Base-by-base conservation (phyloP, 2,113 vertebrate species). In the Columba livia region DNA sequence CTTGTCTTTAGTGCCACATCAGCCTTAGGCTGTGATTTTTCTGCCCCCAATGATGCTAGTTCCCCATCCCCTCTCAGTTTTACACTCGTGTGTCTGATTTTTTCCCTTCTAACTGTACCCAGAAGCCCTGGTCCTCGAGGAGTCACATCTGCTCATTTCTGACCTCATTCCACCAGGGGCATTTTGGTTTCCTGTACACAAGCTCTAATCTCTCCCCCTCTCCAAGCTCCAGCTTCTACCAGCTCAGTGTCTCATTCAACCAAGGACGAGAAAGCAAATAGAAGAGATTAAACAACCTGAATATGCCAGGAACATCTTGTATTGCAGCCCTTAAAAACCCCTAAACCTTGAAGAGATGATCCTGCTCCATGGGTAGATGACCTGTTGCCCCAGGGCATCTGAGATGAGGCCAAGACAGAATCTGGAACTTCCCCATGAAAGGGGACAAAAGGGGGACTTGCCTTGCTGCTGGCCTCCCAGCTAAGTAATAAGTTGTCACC, bases 161-260 rank as follows among this genome's bases (percentile, higher is more conserved):
- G 12, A 42, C 24, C 34, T 32, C 9, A 2, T 5, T 34, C 80
- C 34, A 5, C 57, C 25, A n/a, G 32, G 24, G 14, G n/a, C 11
- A 0, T 24, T 74, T 70, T 62, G 60, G 23, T 58, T 78, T 85
- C 60, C 51, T 71, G 28, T 60, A 40, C 25, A 38, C 44, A 66
- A 85, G 1, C 57, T 75, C 25, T 74, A 61, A 2, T 71, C 11
- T 79, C 21, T 50, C 4, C 6, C 28, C 5, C 3, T 54, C 54
- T 51, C 64, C 19, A 40, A 9, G 53, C n/a, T 70, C 28, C 21
- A 29, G 71, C 3, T 3, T 9, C 5, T 38, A 65, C 18, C 72
- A 40, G 16, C 25, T 53, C 0, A 0, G 3, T 53, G 15, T 60
- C 56, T 74, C 44, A 29, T 29, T 83, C 3, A 0, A 57, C 10